Conservation (phyloP, 1,140 invertebrate species). For the Lasaia peninsularis region DNA sequence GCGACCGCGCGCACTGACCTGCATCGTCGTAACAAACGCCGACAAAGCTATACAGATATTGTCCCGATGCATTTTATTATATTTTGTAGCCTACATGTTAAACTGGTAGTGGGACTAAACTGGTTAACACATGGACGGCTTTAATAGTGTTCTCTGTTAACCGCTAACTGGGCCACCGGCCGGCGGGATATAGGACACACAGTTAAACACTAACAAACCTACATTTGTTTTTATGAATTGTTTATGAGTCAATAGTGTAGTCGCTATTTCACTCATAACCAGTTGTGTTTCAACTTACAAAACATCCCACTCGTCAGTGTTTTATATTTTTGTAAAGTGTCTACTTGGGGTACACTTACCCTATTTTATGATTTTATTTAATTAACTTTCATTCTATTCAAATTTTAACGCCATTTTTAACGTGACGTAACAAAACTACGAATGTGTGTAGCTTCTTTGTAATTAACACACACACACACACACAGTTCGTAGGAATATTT, state of each 20-base stretch:
- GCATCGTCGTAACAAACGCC: slow-evolving; percentile 19
- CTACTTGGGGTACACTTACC: background rate
- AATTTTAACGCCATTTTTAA: too few relatives aligned
- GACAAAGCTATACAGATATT: slow-evolving; percentile 10
- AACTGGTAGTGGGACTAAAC: slow-evolving; percentile 47
- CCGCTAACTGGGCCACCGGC: slow-evolving; percentile 36
- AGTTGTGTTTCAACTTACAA: background rate
- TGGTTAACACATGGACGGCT: slow-evolving; percentile 58
- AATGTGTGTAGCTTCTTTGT: too few relatives aligned
- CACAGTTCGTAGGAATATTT: too few relatives aligned
- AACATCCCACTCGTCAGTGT: background rate
- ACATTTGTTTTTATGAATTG: slow-evolving; percentile 24
- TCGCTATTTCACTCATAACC: slow-evolving; percentile 1
- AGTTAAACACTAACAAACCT: slow-evolving; percentile 32
- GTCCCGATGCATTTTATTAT: slow-evolving; percentile 27
- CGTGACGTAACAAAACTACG: too few relatives aligned
- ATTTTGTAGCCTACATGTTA: slow-evolving; percentile 29
- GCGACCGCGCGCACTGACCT: slow-evolving; percentile 28
- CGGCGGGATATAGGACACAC: slow-evolving; percentile 32
- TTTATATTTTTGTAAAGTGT: background rate
- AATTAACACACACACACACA: too few relatives aligned
- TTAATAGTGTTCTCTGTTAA: slow-evolving; percentile 52
- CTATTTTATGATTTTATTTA: background rate
- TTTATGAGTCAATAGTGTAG: slow-evolving; percentile 14
- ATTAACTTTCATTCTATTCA: too few relatives aligned